phyloP scores from a whole-genome alignment of 2,797 vertebrate genomes.

The Benthosema pterotum region DNA sequence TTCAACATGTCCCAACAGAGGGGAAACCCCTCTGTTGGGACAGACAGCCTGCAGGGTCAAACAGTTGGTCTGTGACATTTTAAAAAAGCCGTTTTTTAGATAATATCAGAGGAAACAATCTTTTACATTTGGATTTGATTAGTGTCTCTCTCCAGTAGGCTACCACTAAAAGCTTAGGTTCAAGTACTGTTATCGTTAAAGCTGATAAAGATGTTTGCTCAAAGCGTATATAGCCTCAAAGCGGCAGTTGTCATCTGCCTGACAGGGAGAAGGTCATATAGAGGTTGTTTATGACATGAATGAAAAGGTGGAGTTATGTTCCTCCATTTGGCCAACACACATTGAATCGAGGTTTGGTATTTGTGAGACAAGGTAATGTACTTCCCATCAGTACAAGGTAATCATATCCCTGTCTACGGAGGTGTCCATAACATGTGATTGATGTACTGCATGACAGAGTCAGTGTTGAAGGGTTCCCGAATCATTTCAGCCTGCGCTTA shows the following conservation, averaged over 20 bases:
- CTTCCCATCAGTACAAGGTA: not conserved
- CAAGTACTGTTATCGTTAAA: not conserved
- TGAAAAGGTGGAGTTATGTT: not conserved
- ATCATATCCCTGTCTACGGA: not conserved
- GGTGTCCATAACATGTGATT: not conserved
- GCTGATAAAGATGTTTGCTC: conserved; percentile 8
- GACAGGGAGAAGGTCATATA: conserved; percentile 9
- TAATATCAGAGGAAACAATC: conserved; percentile 24
- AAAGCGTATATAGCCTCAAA: conserved; percentile 5
- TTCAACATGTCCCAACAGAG: conserved; percentile 31
- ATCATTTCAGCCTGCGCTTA: no score
- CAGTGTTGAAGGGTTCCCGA: no score
- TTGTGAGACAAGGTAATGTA: not conserved
- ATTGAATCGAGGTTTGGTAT: not conserved
- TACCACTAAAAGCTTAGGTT: no score
- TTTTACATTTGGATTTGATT: conserved; percentile 1
- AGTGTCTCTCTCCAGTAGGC: conserved; percentile 2
- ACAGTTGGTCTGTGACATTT: conserved; percentile 14
- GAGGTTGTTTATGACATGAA: not conserved
- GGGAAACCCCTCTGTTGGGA: conserved; percentile 42
- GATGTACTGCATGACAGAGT: not conserved
- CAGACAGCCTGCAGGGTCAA: conserved; percentile 28
- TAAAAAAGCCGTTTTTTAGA: conserved; percentile 27
- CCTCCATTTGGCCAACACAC: no score
- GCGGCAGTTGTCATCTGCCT: conserved; percentile 3